Percentiles rank a stretch among this genome's conserved stretches.
Evolutionary conservation across 2,888 invertebrate genomes (phyloP).

Genomic region (Amiota minor): DNA sequence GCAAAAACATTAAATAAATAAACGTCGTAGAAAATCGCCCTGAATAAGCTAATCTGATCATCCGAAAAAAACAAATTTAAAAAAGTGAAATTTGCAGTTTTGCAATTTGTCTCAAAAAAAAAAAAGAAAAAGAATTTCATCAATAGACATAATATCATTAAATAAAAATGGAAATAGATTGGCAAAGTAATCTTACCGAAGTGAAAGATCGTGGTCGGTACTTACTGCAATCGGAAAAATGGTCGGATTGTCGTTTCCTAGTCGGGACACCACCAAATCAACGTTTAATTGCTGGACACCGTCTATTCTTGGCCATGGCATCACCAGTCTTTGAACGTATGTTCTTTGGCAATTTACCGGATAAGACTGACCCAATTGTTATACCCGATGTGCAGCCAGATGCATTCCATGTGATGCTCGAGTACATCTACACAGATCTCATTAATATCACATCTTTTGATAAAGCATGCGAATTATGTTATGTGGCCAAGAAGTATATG

Average conservation of each 20-base stretch:
- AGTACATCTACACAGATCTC: slow-evolving; percentile 89
- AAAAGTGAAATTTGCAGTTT: too few relatives aligned
- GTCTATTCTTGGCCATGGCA: slow-evolving; percentile 87
- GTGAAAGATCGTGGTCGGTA: slow-evolving; percentile 83
- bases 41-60: too few relatives aligned
- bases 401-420: slow-evolving; percentile 86
- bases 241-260: slow-evolving; percentile 88
- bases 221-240: slow-evolving; percentile 84
- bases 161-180: slow-evolving; percentile 75
- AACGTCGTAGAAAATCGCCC: too few relatives aligned
- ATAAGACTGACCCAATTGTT: slow-evolving; percentile 83
- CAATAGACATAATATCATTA: not conserved
- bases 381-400: slow-evolving; percentile 90
- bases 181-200: slow-evolving; percentile 83
- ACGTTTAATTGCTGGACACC: slow-evolving; percentile 84
- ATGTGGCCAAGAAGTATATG: slow-evolving; percentile 92
- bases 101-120: not conserved
- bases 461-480: slow-evolving; percentile 89
- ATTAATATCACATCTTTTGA: slow-evolving; percentile 87
- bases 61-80: too few relatives aligned
- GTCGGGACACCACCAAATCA: slow-evolving; percentile 86
- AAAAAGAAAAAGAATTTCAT: not conserved
- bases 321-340: slow-evolving; percentile 92
- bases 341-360: slow-evolving; percentile 89
- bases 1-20: too few relatives aligned